phyloP scores from a whole-genome alignment of 2,113 vertebrate genomes.

The Talpa occidentalis region DNA sequence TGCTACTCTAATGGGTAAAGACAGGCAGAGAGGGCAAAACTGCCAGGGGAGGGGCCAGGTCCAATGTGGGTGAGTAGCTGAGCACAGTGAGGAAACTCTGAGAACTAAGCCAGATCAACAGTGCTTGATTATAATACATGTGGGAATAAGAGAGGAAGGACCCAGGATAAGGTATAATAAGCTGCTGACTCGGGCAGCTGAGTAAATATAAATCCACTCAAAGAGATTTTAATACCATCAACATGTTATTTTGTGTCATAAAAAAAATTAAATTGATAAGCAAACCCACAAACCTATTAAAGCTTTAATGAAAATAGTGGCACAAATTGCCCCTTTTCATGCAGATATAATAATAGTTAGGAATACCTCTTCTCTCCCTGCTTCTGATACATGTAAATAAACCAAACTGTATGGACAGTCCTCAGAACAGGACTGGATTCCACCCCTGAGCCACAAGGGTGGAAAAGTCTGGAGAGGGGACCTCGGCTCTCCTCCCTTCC shows the following conservation, averaged over 20 bases:
- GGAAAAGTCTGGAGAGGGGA: neutral
- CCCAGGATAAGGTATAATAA: neutral
- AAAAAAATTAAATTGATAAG: neutral
- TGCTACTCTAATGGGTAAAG: neutral
- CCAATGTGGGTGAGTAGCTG: neutral
- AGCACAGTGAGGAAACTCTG: neutral
- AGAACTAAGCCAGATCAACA: neutral
- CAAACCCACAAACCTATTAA: neutral
- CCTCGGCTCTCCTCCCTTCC: too few relatives aligned
- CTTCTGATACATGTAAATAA: neutral
- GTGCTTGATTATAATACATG: neutral
- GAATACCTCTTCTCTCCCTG: neutral
- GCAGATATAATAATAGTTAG: neutral
- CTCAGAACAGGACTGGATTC: neutral
- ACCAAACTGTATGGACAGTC: neutral
- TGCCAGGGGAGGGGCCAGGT: neutral
- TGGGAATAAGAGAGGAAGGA: neutral
- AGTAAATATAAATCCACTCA: neutral
- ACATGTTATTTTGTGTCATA: neutral
- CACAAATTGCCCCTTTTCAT: neutral
- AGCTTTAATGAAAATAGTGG: conserved; percentile 14
- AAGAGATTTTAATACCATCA: neutral
- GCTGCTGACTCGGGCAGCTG: neutral
- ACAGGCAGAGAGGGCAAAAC: neutral
- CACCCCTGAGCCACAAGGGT: neutral